Evolutionary conservation across 1,140 invertebrate genomes (phyloP).

Genomic region (Rhagoletis zephyria): DNA sequence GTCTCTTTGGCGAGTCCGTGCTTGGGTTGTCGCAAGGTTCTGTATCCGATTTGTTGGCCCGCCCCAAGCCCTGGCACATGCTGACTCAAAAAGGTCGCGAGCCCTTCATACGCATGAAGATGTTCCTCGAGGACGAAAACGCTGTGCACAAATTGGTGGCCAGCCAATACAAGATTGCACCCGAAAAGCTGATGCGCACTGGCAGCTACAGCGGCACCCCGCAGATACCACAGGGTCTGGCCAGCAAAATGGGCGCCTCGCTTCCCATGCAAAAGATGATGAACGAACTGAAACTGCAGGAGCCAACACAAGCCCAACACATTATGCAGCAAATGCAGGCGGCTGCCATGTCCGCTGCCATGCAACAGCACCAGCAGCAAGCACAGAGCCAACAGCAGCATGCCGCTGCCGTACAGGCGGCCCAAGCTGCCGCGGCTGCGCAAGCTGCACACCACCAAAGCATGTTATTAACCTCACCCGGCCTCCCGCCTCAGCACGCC

Average conservation of each 20-base stretch:
- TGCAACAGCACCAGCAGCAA: constrained; percentile 76
- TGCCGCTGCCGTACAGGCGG: constrained; percentile 73
- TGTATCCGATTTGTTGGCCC: constrained; percentile 92
- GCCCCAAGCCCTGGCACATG: constrained; percentile 98
- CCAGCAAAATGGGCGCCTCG: constrained; percentile 78
- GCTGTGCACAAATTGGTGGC: constrained; percentile 96
- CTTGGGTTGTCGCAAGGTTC: constrained; percentile 96
- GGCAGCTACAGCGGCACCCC: constrained; percentile 90
- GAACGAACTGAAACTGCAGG: constrained; percentile 80
- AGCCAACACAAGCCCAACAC: constrained; percentile 82
- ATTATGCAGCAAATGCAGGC: constrained; percentile 77
- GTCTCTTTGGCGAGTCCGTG: constrained; percentile 97
- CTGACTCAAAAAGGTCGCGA: constrained; percentile 96
- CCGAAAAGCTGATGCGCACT: constrained; percentile 95
- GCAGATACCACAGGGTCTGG: constrained; percentile 81
- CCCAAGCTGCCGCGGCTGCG: constrained; percentile 73
- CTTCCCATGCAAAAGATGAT: constrained; percentile 84
- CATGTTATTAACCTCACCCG: constrained; percentile 78
- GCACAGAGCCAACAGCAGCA: constrained; percentile 76
- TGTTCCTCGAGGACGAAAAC: constrained; percentile 97
- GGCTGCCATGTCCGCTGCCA: constrained; percentile 75
- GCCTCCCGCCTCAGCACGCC: constrained; percentile 79
- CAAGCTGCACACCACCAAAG: constrained; percentile 74
- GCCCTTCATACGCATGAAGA: constrained; percentile 98
- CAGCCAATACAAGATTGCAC: constrained; percentile 97